Conservation (phyloP, 2,888 invertebrate genomes). For the Metellina segmentata region DNA sequence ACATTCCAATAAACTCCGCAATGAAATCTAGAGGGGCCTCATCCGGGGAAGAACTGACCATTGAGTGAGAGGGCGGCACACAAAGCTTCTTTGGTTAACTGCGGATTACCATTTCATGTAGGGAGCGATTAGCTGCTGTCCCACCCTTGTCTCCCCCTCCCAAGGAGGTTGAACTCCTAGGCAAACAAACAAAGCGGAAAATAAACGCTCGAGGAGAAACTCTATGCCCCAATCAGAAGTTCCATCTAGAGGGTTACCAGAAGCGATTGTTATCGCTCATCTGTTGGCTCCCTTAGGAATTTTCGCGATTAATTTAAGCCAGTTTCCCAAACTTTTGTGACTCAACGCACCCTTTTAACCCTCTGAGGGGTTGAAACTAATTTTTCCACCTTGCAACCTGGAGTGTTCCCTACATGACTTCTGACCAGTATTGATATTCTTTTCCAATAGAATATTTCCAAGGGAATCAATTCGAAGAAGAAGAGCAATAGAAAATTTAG, state of each 20-base stretch:
- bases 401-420: too few relatives aligned
- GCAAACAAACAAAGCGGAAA: constrained; percentile 75
- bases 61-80: constrained; percentile 8
- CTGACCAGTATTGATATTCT: too few relatives aligned
- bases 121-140: constrained; percentile 65
- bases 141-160: constrained; percentile 6
- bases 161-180: constrained; percentile 65
- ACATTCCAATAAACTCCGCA: too few relatives aligned
- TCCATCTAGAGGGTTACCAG: background rate
- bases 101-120: constrained; percentile 45
- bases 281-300: constrained; percentile 20
- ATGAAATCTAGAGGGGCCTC: too few relatives aligned
- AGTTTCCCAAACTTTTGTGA: too few relatives aligned
- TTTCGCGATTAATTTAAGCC: background rate
- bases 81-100: constrained; percentile 26
- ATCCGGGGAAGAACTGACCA: background rate
- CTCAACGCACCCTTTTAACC: too few relatives aligned
- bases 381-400: too few relatives aligned
- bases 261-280: constrained; percentile 6
- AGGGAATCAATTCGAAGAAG: too few relatives aligned
- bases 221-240: constrained; percentile 62
- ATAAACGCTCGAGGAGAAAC: constrained; percentile 66
- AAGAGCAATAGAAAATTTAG: too few relatives aligned
- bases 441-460: too few relatives aligned
- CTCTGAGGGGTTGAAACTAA: too few relatives aligned